Percentiles rank a stretch among this genome's conserved stretches.
Conservation (phyloP, 2,888 invertebrate species). For the Lasioglossum figueresi region DNA sequence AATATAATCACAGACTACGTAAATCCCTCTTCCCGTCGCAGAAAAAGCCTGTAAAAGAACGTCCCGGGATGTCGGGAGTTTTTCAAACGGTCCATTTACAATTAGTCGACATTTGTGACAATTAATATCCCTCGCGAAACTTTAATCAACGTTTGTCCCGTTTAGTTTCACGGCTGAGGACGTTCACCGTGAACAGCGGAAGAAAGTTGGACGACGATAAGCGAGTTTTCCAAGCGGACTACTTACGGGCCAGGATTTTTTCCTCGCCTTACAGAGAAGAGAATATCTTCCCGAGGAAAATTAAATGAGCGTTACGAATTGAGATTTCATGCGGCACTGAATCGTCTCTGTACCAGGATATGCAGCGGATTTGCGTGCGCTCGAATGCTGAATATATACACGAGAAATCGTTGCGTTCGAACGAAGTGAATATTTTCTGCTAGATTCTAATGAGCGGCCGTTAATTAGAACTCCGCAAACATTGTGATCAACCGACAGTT, state of each 20-base stretch:
- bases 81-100: conserved; percentile 12
- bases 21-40: background rate
- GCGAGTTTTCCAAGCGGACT: conserved; percentile 18
- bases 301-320: conserved; percentile 12
- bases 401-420: conserved; percentile 10
- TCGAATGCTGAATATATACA: background rate
- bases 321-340: conserved; percentile 14
- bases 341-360: background rate
- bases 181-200: background rate
- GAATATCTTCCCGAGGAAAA: conserved; percentile 4
- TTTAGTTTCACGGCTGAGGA: conserved; percentile 22
- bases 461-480: background rate
- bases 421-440: background rate
- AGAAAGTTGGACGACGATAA: conserved; percentile 37
- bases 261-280: background rate
- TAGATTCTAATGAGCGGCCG: background rate
- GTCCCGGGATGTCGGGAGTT: background rate
- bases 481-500: background rate
- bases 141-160: conserved; percentile 35
- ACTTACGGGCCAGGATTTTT: background rate
- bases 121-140: conserved; percentile 30
- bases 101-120: conserved; percentile 12
- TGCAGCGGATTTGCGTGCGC: background rate
- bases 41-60: conserved; percentile 13
- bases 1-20: background rate